Evolutionary conservation across 2,888 invertebrate genomes (phyloP).

Genomic region (Pemphredon lugubris): DNA sequence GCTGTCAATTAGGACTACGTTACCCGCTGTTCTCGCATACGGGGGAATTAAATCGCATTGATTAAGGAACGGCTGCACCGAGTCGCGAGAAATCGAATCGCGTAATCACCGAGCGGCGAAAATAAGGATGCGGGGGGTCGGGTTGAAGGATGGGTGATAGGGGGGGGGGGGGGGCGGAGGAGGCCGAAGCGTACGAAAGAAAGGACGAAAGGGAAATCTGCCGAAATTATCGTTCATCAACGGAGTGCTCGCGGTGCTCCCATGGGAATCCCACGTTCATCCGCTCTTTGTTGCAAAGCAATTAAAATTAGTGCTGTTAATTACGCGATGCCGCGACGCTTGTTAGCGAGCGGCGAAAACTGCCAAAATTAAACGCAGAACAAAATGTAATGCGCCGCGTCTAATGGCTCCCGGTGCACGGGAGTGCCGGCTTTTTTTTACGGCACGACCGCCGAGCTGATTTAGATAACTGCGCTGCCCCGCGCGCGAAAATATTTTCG

Average conservation of each 20-base stretch:
- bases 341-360: slow-evolving; percentile 73
- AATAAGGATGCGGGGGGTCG: slow-evolving; percentile 8
- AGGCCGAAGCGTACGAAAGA: slow-evolving; percentile 16
- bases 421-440: slow-evolving; percentile 23
- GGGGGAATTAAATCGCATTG: slow-evolving; percentile 50
- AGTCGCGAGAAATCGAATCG: slow-evolving; percentile 54
- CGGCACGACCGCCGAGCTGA: slow-evolving; percentile 29
- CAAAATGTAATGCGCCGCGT: slow-evolving; percentile 73
- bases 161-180: slow-evolving; percentile 12
- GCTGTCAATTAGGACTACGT: slow-evolving; percentile 5
- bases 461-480: slow-evolving; percentile 46
- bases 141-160: slow-evolving; percentile 14
- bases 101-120: slow-evolving; percentile 37
- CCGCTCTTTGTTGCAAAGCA: slow-evolving; percentile 78
- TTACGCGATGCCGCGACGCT: slow-evolving; percentile 70
- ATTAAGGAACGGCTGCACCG: slow-evolving; percentile 27
- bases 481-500: slow-evolving; percentile 47
- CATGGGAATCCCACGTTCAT: slow-evolving; percentile 76
- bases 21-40: slow-evolving; percentile 30
- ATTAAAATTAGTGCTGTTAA: slow-evolving; percentile 81
- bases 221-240: slow-evolving; percentile 78
- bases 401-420: slow-evolving; percentile 63
- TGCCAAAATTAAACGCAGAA: slow-evolving; percentile 75
- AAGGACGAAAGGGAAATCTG: slow-evolving; percentile 54
- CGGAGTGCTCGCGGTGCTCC: slow-evolving; percentile 65